These are phyloP conservation scores for Oscarella lobularis DNA, from an alignment of 37 sponge, comb jelly and placozoan genomes.

Conservation along the genomic window DNA sequence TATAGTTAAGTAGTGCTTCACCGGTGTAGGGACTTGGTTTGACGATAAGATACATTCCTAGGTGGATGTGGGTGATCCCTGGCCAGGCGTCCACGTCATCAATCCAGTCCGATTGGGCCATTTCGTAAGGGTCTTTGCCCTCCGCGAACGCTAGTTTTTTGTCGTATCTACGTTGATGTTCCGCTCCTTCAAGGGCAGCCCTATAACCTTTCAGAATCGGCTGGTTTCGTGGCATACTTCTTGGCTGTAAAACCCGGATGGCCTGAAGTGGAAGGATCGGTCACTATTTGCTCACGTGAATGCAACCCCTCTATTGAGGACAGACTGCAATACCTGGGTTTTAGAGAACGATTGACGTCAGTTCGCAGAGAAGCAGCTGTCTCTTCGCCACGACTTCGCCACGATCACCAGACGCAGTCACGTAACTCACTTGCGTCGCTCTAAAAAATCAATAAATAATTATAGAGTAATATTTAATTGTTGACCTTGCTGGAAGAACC, in stretches of 20 bases:
- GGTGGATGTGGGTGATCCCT: slow-evolving; percentile 24
- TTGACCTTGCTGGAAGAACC: slow-evolving; percentile 14
- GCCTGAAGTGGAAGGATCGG: too few relatives aligned
- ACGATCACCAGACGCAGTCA: neutral
- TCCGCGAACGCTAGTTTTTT: slow-evolving; percentile 17
- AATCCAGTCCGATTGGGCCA: slow-evolving; percentile 17
- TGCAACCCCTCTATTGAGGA: too few relatives aligned
- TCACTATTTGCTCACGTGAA: too few relatives aligned
- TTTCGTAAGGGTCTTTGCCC: slow-evolving; percentile 31
- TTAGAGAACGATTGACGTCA: too few relatives aligned
- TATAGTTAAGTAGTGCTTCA: slow-evolving; percentile 42
- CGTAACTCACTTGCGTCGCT: neutral
- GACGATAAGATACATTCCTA: neutral
- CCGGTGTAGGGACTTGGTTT: slow-evolving; percentile 41
- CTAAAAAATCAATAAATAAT: neutral
- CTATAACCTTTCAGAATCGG: too few relatives aligned
- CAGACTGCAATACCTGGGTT: too few relatives aligned
- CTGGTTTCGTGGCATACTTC: too few relatives aligned
- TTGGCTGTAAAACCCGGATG: too few relatives aligned
- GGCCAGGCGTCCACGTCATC: slow-evolving; percentile 34
- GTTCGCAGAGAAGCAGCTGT: too few relatives aligned
- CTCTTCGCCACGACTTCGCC: too few relatives aligned
- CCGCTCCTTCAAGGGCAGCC: too few relatives aligned
- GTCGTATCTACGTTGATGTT: too few relatives aligned
- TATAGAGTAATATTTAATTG: neutral